These are phyloP conservation scores for Pantherophis vulpinus DNA, from an alignment of 2,797 vertebrate species.

Conservation along the genomic window DNA sequence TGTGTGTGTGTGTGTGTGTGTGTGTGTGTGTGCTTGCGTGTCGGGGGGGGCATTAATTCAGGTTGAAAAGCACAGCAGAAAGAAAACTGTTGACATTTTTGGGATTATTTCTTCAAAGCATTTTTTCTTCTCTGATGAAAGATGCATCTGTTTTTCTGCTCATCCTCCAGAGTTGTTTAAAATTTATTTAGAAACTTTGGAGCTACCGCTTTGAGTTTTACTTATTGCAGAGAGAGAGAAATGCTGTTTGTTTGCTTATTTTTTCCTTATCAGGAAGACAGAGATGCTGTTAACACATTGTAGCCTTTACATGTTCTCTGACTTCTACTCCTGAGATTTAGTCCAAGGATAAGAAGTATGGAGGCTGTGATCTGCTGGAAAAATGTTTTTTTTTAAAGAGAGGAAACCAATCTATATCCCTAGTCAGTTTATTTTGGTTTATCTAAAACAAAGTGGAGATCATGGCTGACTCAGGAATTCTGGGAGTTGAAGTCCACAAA, in stretches of 20 bases:
- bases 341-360: background rate
- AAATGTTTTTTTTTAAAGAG: background rate
- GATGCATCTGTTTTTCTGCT: background rate
- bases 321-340: background rate
- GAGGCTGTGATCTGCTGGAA: background rate
- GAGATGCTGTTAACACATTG: background rate
- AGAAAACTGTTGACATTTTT: background rate
- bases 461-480: background rate
- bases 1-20: no score
- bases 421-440: background rate
- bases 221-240: background rate
- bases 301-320: background rate
- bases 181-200: background rate
- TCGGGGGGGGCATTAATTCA: background rate
- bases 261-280: background rate
- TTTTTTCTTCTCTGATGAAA: background rate
- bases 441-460: background rate
- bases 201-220: background rate
- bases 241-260: background rate
- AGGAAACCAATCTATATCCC: background rate
- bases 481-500: background rate
- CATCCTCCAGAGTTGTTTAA: background rate
- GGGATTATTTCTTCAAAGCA: background rate
- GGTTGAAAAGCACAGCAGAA: background rate
- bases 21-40: background rate